A percentile compares a stretch with the other conserved stretches of the same genome.
Evolutionary conservation across 2,888 invertebrate species (phyloP).

Genomic region (Anticlea derivata): DNA sequence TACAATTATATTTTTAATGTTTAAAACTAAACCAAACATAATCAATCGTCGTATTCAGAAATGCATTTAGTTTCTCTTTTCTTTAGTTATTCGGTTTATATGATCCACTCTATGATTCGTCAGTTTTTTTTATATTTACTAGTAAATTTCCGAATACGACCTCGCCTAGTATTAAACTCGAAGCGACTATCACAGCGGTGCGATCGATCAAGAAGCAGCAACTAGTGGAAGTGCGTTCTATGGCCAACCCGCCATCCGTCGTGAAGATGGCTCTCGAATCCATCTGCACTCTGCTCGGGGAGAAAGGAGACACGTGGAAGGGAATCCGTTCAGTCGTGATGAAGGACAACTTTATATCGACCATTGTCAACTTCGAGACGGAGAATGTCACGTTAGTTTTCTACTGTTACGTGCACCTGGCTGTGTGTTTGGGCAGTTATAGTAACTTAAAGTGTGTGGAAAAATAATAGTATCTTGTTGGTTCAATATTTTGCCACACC

Average conservation of each 20-base stretch:
- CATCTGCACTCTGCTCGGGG: slow-evolving; percentile 96
- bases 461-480: too few species aligned
- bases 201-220: slow-evolving; percentile 98
- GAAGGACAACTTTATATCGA: slow-evolving; percentile 97
- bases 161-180: slow-evolving; percentile 53
- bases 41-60: slow-evolving; percentile 18
- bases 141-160: background rate
- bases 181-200: slow-evolving; percentile 86
- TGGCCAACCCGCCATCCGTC: slow-evolving; percentile 96
- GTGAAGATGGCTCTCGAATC: slow-evolving; percentile 97
- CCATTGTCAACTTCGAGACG: slow-evolving; percentile 97
- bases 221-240: slow-evolving; percentile 96
- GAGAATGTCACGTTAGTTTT: slow-evolving; percentile 95
- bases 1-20: slow-evolving; percentile 1
- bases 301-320: slow-evolving; percentile 96
- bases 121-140: too few species aligned
- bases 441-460: too few species aligned
- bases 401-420: slow-evolving; percentile 10
- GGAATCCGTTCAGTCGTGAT: slow-evolving; percentile 95
- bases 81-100: too few species aligned
- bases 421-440: slow-evolving; percentile 9
- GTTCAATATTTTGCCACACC: too few species aligned
- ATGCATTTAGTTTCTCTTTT: background rate
- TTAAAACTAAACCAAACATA: too few species aligned
- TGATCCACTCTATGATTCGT: too few species aligned